Conservation (phyloP, 1,140 invertebrate species). For the Yoshiicerus persimilis region DNA sequence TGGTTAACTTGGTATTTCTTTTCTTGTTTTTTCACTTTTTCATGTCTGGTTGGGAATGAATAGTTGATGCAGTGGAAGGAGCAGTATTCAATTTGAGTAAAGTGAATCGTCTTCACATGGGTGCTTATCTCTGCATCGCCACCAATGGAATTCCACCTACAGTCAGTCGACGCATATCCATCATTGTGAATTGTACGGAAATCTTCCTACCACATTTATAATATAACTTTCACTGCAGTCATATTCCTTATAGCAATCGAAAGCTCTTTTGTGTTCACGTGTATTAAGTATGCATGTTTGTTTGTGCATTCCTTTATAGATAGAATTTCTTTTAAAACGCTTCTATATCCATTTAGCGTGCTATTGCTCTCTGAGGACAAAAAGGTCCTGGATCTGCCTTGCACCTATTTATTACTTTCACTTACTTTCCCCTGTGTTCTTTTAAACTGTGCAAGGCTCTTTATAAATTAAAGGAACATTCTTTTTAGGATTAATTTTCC, state of each 20-base stretch:
- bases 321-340: neutral
- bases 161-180: conserved; percentile 81
- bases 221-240: neutral
- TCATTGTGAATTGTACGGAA: conserved; percentile 82
- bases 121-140: conserved; percentile 61
- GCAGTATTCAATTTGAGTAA: conserved; percentile 73
- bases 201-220: neutral
- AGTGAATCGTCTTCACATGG: conserved; percentile 85
- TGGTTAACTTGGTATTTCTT: neutral
- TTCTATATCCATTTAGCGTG: neutral
- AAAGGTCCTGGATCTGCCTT: neutral
- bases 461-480: neutral
- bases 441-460: neutral
- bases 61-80: conserved; percentile 77
- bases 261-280: neutral
- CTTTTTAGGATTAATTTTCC: neutral
- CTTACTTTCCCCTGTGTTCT: neutral
- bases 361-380: neutral
- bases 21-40: conserved; percentile 10
- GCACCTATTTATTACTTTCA: neutral
- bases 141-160: conserved; percentile 73
- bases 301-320: neutral
- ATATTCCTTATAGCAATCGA: neutral
- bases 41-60: conserved; percentile 19
- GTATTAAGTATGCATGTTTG: neutral